Evolutionary conservation across 2,797 vertebrate species (phyloP).

Genomic region (Aselliscus stoliczkanus): DNA sequence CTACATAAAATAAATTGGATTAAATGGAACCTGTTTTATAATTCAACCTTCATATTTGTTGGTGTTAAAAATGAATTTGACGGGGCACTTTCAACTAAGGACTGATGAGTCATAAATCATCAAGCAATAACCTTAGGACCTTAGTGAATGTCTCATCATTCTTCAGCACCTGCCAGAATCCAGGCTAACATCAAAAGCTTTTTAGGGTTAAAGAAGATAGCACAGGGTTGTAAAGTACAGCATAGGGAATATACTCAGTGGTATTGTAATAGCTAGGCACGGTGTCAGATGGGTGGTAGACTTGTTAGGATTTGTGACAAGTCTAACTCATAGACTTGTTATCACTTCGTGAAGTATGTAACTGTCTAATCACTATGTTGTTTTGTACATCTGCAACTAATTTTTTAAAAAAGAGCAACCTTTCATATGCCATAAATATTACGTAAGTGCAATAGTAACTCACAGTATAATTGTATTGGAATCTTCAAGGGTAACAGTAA

Average conservation of each 20-base stretch:
- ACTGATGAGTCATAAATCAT: conserved; percentile 65
- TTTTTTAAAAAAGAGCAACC: too few species aligned
- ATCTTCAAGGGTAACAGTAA: neutral
- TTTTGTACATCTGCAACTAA: too few species aligned
- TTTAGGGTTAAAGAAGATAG: conserved; percentile 46
- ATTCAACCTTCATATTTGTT: conserved; percentile 64
- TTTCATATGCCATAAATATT: neutral
- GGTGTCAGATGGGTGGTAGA: too few species aligned
- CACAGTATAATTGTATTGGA: neutral
- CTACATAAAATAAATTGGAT: conserved; percentile 71
- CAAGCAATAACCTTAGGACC: conserved; percentile 47
- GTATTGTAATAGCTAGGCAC: too few species aligned
- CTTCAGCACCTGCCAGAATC: conserved; percentile 33
- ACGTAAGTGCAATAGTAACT: neutral
- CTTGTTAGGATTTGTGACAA: too few species aligned
- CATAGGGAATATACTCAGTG: too few species aligned
- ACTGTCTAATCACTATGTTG: too few species aligned
- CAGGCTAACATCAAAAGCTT: conserved; percentile 13
- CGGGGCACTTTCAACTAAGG: conserved; percentile 56
- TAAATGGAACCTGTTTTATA: conserved; percentile 67
- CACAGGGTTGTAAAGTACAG: neutral
- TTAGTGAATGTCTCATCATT: conserved; percentile 26
- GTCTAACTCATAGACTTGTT: too few species aligned
- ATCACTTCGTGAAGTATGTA: too few species aligned
- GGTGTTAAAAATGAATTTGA: conserved; percentile 67